Evolutionary conservation across 2,113 vertebrate species (phyloP), one percentile per base, ranked within the genome.

Genomic region (Nestor notabilis): DNA sequence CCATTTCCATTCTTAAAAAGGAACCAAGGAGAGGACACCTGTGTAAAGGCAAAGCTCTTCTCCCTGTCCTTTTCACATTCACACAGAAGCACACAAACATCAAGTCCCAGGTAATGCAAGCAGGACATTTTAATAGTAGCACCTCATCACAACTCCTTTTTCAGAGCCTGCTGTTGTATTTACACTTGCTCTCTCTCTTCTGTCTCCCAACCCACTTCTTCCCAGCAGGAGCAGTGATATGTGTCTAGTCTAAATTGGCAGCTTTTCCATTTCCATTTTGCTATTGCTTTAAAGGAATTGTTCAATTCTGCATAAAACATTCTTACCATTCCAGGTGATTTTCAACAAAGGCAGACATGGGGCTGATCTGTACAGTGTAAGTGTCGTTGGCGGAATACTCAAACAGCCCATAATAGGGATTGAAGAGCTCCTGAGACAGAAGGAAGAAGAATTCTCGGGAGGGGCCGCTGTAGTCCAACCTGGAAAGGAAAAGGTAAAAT

Each of bases 401-500:
- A 95, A 99, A 99, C 90, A 99, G 98, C 39, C 99, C 99, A 0
- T 99, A 99, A 94, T 99, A 99, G 4, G 99, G 99, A 93, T 99
- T 99, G 97, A 99, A 99, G 80, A 99, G 98, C 98, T 99, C 99
- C 98, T 99, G 99, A 96, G 99, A 99, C 94, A 99, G 97, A 91
- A 99, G 98, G 97, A 99, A 99, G 98, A 99, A 99, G 98, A 99
- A 99, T 96, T 99, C 99, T 96, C 99, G 97, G 66, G 99, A 99
- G 4, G 99, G 99, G 3, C 99, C 99, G 9, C 99, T 99, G 98
- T 99, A 99, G 96, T 99, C 99, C 93, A 99, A 93, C 46, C 99
- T 99, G 94, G 17, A 97, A 96, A 97, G 68, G 79, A 98, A 93
- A 89, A 83, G 75, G 55, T 17, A 64, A 86, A 72, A 53, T 85